Percentiles rank a stretch among this genome's conserved stretches.
Evolutionary conservation across 2,113 vertebrate species (phyloP).

Genomic region (Bungarus multicinctus): DNA sequence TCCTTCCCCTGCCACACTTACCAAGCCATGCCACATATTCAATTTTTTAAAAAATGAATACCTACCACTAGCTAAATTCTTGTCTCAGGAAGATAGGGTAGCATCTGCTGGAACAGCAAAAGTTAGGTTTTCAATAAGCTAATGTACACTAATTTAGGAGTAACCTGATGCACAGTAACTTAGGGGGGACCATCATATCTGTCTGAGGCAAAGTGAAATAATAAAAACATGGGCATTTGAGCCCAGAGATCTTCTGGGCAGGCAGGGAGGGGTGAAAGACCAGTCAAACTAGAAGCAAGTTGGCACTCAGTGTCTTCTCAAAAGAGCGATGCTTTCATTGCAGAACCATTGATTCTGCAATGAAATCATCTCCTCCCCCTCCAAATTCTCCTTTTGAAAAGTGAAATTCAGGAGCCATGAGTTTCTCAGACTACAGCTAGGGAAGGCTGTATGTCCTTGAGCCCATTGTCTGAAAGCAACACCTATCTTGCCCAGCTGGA

Average conservation of each 20-base stretch:
- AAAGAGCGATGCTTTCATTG: not conserved
- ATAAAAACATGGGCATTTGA: not conserved
- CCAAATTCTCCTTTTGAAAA: not conserved
- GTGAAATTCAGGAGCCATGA: no score
- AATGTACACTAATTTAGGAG: not conserved
- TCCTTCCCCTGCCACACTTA: no score
- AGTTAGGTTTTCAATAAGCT: not conserved
- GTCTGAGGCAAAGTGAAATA: not conserved
- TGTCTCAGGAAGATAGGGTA: not conserved
- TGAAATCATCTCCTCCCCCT: no score
- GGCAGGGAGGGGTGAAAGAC: not conserved
- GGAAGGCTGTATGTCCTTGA: no score
- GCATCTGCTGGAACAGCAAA: not conserved
- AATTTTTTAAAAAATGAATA: no score
- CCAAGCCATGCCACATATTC: no score
- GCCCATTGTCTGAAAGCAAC: not conserved
- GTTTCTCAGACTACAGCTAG: no score
- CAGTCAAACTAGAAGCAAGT: not conserved
- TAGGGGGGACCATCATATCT: not conserved
- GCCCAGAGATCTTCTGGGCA: not conserved
- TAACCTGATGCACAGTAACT: not conserved
- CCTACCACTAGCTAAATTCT: not conserved
- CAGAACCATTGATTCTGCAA: no score
- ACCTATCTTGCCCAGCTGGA: not conserved
- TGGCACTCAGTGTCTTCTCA: not conserved